Percentiles rank a stretch among this genome's conserved stretches.
These are phyloP conservation scores for Drosophila longiperda DNA, from an alignment of 2,888 invertebrate species.

Conservation along the genomic window DNA sequence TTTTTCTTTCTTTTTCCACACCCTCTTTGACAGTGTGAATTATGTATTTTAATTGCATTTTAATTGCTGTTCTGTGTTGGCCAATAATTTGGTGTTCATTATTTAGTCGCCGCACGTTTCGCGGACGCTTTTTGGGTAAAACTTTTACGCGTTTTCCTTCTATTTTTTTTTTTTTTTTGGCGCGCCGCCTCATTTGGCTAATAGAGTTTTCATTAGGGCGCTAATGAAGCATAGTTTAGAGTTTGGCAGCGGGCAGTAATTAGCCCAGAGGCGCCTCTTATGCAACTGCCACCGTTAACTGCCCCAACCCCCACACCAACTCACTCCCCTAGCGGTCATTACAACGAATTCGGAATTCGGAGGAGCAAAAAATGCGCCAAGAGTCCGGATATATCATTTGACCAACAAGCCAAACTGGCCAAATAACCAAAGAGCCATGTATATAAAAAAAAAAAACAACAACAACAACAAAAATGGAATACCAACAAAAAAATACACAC, in stretches of 20 bases:
- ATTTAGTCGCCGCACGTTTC: constrained; percentile 63
- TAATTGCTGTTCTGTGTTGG: constrained; percentile 60
- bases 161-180: background rate
- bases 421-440: constrained; percentile 30
- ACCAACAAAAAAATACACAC: constrained; percentile 16
- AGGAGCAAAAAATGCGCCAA: constrained; percentile 3
- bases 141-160: constrained; percentile 24
- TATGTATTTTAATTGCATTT: constrained; percentile 66
- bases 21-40: constrained; percentile 17
- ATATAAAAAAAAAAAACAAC: constrained; percentile 28
- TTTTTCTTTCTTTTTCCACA: background rate
- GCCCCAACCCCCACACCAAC: background rate
- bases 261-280: constrained; percentile 49
- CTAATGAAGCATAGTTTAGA: constrained; percentile 73
- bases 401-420: constrained; percentile 61
- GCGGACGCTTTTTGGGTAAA: constrained; percentile 40
- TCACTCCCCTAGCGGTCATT: constrained; percentile 48
- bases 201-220: constrained; percentile 62
- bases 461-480: constrained; percentile 1
- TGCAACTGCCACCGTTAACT: background rate
- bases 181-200: constrained; percentile 59
- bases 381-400: constrained; percentile 61
- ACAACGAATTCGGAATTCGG: constrained; percentile 60
- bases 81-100: constrained; percentile 56
- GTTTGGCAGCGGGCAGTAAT: constrained; percentile 60